Conservation (phyloP, 2,113 vertebrate genomes). For the Nyctereutes procyonoides region DNA sequence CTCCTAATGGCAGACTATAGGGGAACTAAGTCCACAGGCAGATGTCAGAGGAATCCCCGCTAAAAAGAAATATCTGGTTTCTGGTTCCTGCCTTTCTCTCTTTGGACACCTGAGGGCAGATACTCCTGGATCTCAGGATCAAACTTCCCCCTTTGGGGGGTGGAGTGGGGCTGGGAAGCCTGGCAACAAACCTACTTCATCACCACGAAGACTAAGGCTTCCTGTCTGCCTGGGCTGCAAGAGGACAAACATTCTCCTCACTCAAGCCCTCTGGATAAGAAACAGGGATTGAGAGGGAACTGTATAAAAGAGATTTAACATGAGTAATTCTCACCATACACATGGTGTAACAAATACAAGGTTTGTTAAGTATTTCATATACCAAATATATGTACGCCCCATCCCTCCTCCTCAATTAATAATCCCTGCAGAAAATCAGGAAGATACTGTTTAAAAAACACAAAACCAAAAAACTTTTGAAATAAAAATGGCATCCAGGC, state of each 20-base stretch:
- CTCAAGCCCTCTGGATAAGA: not conserved
- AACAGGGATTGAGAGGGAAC: not conserved
- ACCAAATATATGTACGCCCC: not conserved
- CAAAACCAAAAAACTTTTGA: not conserved
- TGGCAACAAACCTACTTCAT: not conserved
- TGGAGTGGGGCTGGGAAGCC: not conserved
- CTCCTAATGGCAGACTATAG: not conserved
- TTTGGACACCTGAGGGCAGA: not conserved
- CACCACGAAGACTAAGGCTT: not conserved
- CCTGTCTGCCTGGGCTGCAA: not conserved
- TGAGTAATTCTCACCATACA: not conserved
- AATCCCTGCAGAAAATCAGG: not conserved
- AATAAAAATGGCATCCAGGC: conserved; percentile 38
- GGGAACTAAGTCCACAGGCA: not conserved
- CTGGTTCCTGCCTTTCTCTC: not conserved
- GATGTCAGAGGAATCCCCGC: not conserved
- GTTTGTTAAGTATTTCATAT: conserved; percentile 50
- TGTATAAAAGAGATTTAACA: not conserved
- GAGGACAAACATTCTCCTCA: not conserved
- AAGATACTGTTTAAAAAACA: conserved; percentile 18
- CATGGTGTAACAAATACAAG: not conserved
- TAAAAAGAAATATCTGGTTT: not conserved
- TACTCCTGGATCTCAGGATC: not conserved
- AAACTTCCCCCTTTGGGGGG: not conserved
- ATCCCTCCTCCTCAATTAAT: not conserved